Evolutionary conservation across 2,113 vertebrate genomes (phyloP), one percentile per base, ranked within the genome.

Genomic region (Ceuthmochares aereus): DNA sequence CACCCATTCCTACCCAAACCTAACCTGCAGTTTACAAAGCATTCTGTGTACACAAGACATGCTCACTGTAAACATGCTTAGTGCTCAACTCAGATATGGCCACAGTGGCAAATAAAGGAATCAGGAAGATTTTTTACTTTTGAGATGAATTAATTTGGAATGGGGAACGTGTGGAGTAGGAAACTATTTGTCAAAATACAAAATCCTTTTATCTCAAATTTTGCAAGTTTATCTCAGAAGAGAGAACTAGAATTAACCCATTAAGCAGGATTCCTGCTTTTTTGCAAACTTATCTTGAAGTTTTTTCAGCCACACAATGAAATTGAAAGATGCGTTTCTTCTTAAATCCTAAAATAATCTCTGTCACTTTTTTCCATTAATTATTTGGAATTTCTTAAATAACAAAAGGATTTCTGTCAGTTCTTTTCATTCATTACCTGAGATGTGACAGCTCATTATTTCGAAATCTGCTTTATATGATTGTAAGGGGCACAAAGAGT

Each of bases 381-480:
- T 70, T 82, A 96, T 85, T 95, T 92, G 74, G 73, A 84, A 92
- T 84, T 96, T 96, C 84, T 92, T 91, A 93, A 94, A 95, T 84
- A 87, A 93, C 93, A 78, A 85, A 96, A 97, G 79, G 88, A 92
- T 82, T 92, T 93, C 54, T 88, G 91, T 93, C 95, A 93, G 73
- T 81, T 94, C 85, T 45, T 97, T 97, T 94, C 82, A 96, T 89
- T 96, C 64, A 90, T 80, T 96, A 95, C 87, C 67, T 87, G 88
- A 68, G 83, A 87, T 83, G 72, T 92, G 93, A 97, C 87, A 97
- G 89, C 87, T 96, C 96, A 96, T 97, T 97, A 97, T 93, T 96
- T 96, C 90, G 86, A 77, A 95, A 95, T 88, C 68, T 62, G 22
- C 72, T 69, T 95, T 97, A 76, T 82, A 90, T 76, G 66, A 87